Evolutionary conservation across 2,113 vertebrate genomes (phyloP).

Genomic region (Procavia capensis): DNA sequence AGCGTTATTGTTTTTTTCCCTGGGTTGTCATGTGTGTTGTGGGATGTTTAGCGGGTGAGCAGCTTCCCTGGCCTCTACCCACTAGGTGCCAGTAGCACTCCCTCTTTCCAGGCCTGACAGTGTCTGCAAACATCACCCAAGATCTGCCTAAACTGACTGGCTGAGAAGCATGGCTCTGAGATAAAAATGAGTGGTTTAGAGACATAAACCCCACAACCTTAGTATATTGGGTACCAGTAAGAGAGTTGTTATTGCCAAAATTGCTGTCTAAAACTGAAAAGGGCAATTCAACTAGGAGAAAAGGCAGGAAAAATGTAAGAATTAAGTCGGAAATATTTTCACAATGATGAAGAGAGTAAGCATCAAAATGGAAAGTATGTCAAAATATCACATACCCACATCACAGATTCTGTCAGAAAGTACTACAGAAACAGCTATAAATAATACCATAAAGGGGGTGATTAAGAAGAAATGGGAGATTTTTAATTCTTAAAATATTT

Average conservation of each 20-base stretch:
- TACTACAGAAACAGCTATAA: neutral
- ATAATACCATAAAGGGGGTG: neutral
- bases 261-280: neutral
- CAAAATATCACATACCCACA: neutral
- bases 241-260: neutral
- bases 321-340: neutral
- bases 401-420: neutral
- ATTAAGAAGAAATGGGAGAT: neutral
- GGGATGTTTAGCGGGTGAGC: neutral
- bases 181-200: neutral
- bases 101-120: fast-evolving
- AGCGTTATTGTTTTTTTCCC: too few species aligned
- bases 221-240: neutral
- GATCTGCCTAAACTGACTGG: neutral
- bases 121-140: neutral
- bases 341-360: neutral
- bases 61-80: neutral
- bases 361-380: neutral
- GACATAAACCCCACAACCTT: neutral
- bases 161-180: neutral
- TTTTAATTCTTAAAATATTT: neutral
- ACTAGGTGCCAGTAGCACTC: neutral
- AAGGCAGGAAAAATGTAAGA: neutral
- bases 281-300: neutral
- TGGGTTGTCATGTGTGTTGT: neutral